A percentile compares a stretch with the other conserved stretches of the same genome.
These are phyloP conservation scores for Pandemis corylana DNA, from an alignment of 2,888 invertebrate genomes.

Conservation along the genomic window DNA sequence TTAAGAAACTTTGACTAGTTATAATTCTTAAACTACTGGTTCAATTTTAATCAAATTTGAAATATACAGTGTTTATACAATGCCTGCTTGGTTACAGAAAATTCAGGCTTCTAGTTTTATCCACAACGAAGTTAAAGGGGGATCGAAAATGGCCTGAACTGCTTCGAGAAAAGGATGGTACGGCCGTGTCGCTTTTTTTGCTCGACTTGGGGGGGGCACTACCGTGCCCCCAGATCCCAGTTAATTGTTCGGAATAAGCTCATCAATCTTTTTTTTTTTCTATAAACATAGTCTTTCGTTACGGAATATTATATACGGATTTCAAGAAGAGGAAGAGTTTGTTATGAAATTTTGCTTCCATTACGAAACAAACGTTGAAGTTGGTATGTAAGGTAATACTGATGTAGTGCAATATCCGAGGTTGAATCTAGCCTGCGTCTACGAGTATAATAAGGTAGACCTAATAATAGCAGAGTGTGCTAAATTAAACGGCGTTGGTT, in stretches of 20 bases:
- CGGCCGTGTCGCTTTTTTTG: too few species aligned
- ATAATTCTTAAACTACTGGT: too few species aligned
- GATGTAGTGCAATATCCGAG: constrained; percentile 46
- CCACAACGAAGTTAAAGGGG: too few species aligned
- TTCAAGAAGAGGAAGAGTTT: neutral
- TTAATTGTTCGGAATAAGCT: neutral
- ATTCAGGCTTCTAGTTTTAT: too few species aligned
- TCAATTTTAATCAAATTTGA: too few species aligned
- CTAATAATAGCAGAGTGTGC: constrained; percentile 64
- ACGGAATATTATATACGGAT: neutral
- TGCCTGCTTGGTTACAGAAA: too few species aligned
- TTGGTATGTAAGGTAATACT: neutral
- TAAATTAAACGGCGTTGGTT: constrained; percentile 58
- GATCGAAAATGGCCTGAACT: too few species aligned
- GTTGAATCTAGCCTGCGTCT: constrained; percentile 57
- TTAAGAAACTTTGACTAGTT: too few species aligned
- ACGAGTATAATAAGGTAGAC: constrained; percentile 61
- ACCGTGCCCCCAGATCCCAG: too few species aligned
- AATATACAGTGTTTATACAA: too few species aligned
- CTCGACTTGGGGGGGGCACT: too few species aligned
- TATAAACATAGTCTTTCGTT: neutral
- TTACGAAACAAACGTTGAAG: neutral
- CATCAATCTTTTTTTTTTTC: neutral
- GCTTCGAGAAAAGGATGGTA: too few species aligned
- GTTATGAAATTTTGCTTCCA: neutral